These are phyloP conservation scores for Brotula barbata DNA, from an alignment of 2,797 vertebrate species.

Conservation along the genomic window DNA sequence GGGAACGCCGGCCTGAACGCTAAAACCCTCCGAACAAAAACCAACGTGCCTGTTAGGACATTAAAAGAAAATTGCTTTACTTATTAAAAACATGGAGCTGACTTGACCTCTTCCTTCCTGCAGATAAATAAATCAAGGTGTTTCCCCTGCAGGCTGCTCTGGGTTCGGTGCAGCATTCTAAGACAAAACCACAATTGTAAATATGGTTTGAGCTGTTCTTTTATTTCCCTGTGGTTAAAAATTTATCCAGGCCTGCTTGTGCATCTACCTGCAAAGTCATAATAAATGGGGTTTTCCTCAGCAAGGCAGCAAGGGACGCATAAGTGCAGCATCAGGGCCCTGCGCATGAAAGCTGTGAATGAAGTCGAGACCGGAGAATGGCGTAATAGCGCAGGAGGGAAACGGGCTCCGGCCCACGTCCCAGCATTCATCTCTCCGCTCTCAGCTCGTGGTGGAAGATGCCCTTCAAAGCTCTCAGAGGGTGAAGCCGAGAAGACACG, in stretches of 20 bases:
- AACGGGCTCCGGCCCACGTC: constrained; percentile 13
- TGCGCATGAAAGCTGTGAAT: constrained; percentile 33
- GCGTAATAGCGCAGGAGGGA: constrained; percentile 7
- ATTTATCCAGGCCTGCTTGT: constrained; percentile 10
- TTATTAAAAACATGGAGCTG: constrained; percentile 8
- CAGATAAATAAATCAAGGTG: constrained; percentile 43
- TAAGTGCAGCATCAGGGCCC: constrained; percentile 1
- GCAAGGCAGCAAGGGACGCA: constrained; percentile 13
- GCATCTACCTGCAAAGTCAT: constrained; percentile 24
- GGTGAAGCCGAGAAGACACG: constrained; percentile 47
- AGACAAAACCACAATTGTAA: constrained; percentile 27
- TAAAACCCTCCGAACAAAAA: background rate
- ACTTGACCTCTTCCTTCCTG: constrained; percentile 3
- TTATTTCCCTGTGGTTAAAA: constrained; percentile 21
- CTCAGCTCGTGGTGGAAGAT: constrained; percentile 38
- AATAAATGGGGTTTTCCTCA: constrained; percentile 15
- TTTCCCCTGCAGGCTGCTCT: constrained; percentile 18
- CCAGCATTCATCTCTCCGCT: constrained; percentile 32
- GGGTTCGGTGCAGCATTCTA: background rate
- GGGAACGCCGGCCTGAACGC: background rate
- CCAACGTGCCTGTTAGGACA: background rate
- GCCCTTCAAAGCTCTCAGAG: constrained; percentile 56
- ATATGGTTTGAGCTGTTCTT: constrained; percentile 8
- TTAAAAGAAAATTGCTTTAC: constrained; percentile 11
- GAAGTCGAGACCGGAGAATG: constrained; percentile 16